phyloP scores from a whole-genome alignment of 2,888 invertebrate genomes.

The Pimpla rufipes region DNA sequence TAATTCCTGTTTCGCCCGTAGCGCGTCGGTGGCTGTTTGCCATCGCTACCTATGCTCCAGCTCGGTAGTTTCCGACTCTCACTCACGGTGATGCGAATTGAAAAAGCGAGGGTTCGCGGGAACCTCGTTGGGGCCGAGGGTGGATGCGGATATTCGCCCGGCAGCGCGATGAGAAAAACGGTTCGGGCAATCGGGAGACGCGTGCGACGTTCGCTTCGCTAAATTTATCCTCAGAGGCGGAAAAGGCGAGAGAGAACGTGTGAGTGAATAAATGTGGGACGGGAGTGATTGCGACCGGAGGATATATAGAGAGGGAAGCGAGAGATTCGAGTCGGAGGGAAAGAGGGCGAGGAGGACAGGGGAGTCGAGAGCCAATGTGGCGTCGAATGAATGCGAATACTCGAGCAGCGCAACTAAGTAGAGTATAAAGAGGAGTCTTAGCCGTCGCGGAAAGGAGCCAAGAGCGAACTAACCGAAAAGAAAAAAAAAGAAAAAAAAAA shows the following conservation, averaged over 20 bases:
- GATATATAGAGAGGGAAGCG: slow-evolving; percentile 46
- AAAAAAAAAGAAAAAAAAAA: slow-evolving; percentile 35
- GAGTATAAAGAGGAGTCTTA: slow-evolving; percentile 39
- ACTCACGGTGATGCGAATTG: slow-evolving; percentile 10
- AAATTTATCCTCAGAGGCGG: slow-evolving; percentile 37
- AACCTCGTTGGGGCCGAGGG: slow-evolving; percentile 19
- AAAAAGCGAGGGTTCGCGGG: slow-evolving; percentile 38
- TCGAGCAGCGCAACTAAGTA: slow-evolving; percentile 37
- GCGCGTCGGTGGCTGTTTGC: slow-evolving; percentile 1
- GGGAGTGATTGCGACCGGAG: slow-evolving; percentile 36
- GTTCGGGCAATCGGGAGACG: slow-evolving; percentile 39
- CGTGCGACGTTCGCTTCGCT: slow-evolving; percentile 21
- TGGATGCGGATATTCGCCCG: background rate
- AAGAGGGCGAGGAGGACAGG: background rate
- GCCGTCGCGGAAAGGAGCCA: background rate
- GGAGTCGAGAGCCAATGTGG: slow-evolving; percentile 33
- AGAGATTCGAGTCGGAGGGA: slow-evolving; percentile 24
- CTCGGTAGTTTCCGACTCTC: slow-evolving; percentile 29
- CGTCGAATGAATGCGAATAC: slow-evolving; percentile 38
- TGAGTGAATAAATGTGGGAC: slow-evolving; percentile 34
- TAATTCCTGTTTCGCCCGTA: slow-evolving; percentile 75
- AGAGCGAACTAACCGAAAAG: slow-evolving; percentile 15
- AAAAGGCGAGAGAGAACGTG: background rate
- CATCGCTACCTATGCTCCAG: slow-evolving; percentile 18
- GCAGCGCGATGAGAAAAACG: slow-evolving; percentile 29